A percentile compares a stretch with the other conserved stretches of the same genome.
Conservation (phyloP, 1,140 invertebrate species). For the Drosophila watanabei region DNA sequence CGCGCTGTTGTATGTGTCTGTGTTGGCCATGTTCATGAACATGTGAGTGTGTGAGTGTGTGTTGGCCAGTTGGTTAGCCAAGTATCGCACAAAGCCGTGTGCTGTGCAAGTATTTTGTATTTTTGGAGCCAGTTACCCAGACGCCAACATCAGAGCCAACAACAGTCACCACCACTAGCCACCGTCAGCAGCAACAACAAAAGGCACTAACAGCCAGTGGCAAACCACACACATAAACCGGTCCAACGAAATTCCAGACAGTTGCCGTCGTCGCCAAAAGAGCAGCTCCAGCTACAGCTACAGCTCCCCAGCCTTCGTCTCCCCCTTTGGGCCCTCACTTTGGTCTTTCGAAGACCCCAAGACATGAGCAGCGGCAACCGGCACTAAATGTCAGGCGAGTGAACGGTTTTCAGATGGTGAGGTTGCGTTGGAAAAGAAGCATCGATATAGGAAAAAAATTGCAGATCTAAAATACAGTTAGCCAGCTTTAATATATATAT, state of each 20-base stretch:
- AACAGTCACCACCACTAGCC: slow-evolving; percentile 31
- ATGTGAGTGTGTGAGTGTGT: slow-evolving; percentile 35
- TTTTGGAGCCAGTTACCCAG: slow-evolving; percentile 73
- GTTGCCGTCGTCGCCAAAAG: slow-evolving; percentile 45
- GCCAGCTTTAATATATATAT: background rate
- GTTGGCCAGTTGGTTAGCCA: slow-evolving; percentile 76
- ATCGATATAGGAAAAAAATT: background rate
- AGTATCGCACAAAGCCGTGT: slow-evolving; percentile 64
- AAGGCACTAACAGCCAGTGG: slow-evolving; percentile 27
- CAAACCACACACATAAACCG: slow-evolving; percentile 60
- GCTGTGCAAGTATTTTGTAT: slow-evolving; percentile 72
- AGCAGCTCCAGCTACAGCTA: slow-evolving; percentile 29
- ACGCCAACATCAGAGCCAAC: slow-evolving; percentile 51
- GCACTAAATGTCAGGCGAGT: slow-evolving; percentile 72
- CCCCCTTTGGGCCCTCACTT: slow-evolving; percentile 8
- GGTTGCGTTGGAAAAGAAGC: background rate
- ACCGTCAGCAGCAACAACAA: slow-evolving; percentile 35
- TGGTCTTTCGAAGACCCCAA: slow-evolving; percentile 38
- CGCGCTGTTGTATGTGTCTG: slow-evolving; percentile 58
- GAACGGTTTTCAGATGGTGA: slow-evolving; percentile 50
- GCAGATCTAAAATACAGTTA: background rate
- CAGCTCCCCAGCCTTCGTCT: background rate
- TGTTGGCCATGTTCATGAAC: slow-evolving; percentile 42
- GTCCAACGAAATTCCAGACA: slow-evolving; percentile 75
- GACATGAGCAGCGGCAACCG: slow-evolving; percentile 52